phyloP scores from a whole-genome alignment of 2,888 invertebrate genomes.

The Caenorhabditis afra region DNA sequence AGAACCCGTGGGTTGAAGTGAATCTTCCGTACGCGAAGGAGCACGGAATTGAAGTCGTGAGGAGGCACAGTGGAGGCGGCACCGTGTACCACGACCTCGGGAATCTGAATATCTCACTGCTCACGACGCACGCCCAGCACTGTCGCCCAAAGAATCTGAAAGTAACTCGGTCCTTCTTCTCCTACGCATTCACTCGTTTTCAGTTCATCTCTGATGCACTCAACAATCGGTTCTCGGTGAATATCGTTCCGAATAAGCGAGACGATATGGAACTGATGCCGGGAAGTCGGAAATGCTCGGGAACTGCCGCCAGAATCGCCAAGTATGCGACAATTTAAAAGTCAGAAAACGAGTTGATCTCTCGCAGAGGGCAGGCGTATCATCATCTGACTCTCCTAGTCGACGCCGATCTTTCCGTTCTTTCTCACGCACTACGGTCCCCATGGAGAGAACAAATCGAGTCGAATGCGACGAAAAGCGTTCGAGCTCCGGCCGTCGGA shows the following conservation, averaged over 20 bases:
- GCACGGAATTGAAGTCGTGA: conserved; percentile 84
- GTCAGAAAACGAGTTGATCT: background rate
- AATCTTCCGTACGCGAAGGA: conserved; percentile 86
- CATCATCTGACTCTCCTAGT: conserved; percentile 97
- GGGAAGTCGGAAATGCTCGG: conserved; percentile 85
- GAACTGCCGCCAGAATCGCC: conserved; percentile 94
- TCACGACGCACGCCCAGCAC: conserved; percentile 89
- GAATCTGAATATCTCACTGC: conserved; percentile 93
- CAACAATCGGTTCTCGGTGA: conserved; percentile 83
- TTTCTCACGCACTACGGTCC: conserved; percentile 69
- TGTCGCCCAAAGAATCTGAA: conserved; percentile 89
- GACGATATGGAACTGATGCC: conserved; percentile 88
- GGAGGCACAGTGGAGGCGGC: conserved; percentile 93
- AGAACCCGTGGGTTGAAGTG: conserved; percentile 96
- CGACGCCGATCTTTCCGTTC: conserved; percentile 83
- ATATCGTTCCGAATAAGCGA: conserved; percentile 85
- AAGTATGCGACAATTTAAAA: background rate
- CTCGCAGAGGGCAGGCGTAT: conserved; percentile 88
- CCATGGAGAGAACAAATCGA: conserved; percentile 85
- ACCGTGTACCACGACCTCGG: conserved; percentile 93
- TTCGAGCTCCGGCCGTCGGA: conserved; percentile 87
- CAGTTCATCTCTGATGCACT: conserved; percentile 90
- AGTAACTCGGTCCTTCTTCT: background rate
- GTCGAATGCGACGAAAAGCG: conserved; percentile 90
- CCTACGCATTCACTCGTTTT: background rate